Conservation (phyloP, 1,140 invertebrate species). For the Mylabris phalerata region DNA sequence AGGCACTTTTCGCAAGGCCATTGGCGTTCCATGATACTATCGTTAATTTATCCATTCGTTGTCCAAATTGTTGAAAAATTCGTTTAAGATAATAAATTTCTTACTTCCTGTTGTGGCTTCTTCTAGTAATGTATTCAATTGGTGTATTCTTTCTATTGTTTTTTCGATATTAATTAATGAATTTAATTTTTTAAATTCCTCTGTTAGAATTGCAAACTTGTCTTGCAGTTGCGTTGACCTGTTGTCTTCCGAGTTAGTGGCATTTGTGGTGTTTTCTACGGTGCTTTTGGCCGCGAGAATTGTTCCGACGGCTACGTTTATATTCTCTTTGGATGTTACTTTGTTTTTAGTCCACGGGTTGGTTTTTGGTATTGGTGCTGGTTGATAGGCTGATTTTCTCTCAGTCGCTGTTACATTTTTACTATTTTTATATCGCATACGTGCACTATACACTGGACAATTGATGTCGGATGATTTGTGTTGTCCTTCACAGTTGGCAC, state of each 20-base stretch:
- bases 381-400: not conserved
- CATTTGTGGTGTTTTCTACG: not conserved
- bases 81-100: too few species aligned
- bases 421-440: not conserved
- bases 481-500: slow-evolving; percentile 32
- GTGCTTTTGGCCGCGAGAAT: too few species aligned
- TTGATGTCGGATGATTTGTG: slow-evolving; percentile 23
- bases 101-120: too few species aligned
- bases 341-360: not conserved
- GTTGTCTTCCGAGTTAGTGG: not conserved
- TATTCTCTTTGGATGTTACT: too few species aligned
- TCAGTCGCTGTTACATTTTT: not conserved
- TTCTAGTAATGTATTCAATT: too few species aligned
- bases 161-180: not conserved
- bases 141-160: too few species aligned
- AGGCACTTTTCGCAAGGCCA: too few species aligned
- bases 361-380: not conserved
- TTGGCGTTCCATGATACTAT: too few species aligned
- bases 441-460: not conserved
- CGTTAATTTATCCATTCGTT: too few species aligned
- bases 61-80: too few species aligned
- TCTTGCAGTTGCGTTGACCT: not conserved
- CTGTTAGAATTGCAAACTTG: not conserved
- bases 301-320: too few species aligned
- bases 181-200: not conserved